Conservation (phyloP, 2,797 vertebrate species). For the Melopsittacus undulatus region DNA sequence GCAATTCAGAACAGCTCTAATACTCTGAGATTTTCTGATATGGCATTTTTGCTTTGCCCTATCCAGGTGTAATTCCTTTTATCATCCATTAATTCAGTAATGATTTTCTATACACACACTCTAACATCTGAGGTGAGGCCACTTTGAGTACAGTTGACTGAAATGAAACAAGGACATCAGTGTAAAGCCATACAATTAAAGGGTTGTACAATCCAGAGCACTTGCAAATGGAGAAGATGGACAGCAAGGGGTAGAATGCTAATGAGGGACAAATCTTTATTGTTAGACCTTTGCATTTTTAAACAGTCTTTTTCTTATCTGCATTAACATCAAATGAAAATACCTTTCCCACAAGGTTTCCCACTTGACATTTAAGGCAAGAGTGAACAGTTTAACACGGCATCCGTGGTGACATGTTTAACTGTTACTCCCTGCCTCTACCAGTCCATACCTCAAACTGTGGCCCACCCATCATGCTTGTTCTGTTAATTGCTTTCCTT, state of each 20-base stretch:
- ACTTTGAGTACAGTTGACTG: background rate
- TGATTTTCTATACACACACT: background rate
- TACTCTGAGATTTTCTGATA: background rate
- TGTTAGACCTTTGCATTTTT: background rate
- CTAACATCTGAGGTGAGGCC: background rate
- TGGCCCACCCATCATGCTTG: rapidly evolving
- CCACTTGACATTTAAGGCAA: background rate
- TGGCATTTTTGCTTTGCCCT: background rate
- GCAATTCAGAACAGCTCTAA: background rate
- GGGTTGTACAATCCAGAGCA: background rate
- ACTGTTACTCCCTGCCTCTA: background rate
- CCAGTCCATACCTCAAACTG: background rate
- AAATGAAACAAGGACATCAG: background rate
- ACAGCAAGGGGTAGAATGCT: background rate
- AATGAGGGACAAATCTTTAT: background rate
- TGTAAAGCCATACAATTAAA: background rate
- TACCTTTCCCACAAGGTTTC: background rate
- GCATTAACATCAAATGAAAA: background rate
- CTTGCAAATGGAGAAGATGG: background rate
- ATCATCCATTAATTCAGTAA: background rate
- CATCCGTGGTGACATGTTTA: background rate
- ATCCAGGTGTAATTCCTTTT: background rate
- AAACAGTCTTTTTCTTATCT: background rate
- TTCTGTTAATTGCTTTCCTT: background rate
- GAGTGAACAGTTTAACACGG: background rate